These are phyloP conservation scores for Cyprinodon tularosa DNA, from an alignment of 2,113 vertebrate genomes.

Conservation along the genomic window DNA sequence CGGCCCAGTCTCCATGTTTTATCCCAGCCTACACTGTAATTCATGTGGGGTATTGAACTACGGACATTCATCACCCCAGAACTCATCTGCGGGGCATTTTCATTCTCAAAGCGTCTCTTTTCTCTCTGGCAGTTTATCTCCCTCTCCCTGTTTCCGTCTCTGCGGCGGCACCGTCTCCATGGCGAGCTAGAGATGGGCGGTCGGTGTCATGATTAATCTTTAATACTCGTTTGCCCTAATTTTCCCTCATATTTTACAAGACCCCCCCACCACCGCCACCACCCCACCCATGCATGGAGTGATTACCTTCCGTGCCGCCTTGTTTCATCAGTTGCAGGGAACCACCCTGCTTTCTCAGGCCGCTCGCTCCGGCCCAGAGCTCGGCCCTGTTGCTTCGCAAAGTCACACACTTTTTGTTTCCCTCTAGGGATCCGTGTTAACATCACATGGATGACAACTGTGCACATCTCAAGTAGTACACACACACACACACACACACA, in stretches of 20 bases:
- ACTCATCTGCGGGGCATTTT: conserved; percentile 77
- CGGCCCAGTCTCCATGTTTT: conserved; percentile 62
- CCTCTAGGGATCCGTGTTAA: conserved; percentile 54
- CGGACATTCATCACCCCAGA: conserved; percentile 73
- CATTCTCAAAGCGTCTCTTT: conserved; percentile 72
- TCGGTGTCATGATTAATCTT: conserved; percentile 71
- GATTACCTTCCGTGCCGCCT: conserved; percentile 67
- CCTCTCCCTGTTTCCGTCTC: conserved; percentile 47
- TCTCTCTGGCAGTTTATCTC: conserved; percentile 55
- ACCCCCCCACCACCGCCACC: conserved; percentile 40
- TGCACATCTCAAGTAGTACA: conserved; percentile 47
- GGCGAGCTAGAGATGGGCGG: conserved; percentile 56
- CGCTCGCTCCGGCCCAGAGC: conserved; percentile 42
- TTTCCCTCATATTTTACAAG: conserved; percentile 73
- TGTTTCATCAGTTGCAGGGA: conserved; percentile 69
- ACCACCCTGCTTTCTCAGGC: conserved; percentile 26
- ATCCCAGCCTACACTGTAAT: conserved; percentile 71
- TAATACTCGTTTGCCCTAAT: conserved; percentile 72
- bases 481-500: conserved; percentile 20
- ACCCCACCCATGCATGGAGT: conserved; percentile 37
- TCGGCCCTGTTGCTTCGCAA: conserved; percentile 31
- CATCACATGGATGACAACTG: conserved; percentile 57
- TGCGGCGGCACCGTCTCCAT: conserved; percentile 55
- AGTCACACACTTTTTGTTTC: conserved; percentile 26
- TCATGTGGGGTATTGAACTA: conserved; percentile 74